Base-by-base conservation (phyloP, 2,113 vertebrate species). In the Harpagus bidentatus region DNA sequence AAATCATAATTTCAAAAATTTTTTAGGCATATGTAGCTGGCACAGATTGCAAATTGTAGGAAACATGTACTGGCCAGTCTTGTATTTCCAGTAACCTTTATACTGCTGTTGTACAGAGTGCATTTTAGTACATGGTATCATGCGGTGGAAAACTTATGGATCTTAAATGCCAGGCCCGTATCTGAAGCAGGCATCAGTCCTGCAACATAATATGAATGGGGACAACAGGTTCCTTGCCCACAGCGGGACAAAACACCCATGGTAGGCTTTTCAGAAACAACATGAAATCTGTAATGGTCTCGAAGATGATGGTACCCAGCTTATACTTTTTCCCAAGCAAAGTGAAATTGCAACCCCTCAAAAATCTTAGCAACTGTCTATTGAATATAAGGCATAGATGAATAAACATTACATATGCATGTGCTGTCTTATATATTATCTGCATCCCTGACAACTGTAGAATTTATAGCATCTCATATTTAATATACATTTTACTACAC, bases 141-240 rank as follows among this genome's bases (percentile, higher is more conserved):
- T 10, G 40, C 13, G 11, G 22, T 31, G 32, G 63, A 77, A 72
- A 65, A 47, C 34, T 31, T 73, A 40, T 0, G 9, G 29, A 38
- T n/a, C 42, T 61, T 65, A 42, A 77, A 7, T 16, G n/a, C 28
- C 21, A 76, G 43, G 11, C 56, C n/a, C 10, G 7, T 14, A 15
- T 7, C 22, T 34, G 6, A 80, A 40, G 74, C 29, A 73, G 29
- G 20, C 0, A 0, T 13, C 28, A 40, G 43, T 65, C 40, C 2
- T 1, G 14, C 23, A 82, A 56, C 22, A 3, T 1, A 21, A 32
- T 15, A 21, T 5, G 14, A 36, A 55, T 20, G 15, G 18, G 36
- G 29, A 65, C 74, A 73, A 81, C 13, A 16, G 8, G 14, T 50
- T 79, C 74, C 47, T 50, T 81, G n/a, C 50, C 42, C 32, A n/a